phyloP scores from a whole-genome alignment of 1,140 invertebrate species.

The Cydia fagiglandana region DNA sequence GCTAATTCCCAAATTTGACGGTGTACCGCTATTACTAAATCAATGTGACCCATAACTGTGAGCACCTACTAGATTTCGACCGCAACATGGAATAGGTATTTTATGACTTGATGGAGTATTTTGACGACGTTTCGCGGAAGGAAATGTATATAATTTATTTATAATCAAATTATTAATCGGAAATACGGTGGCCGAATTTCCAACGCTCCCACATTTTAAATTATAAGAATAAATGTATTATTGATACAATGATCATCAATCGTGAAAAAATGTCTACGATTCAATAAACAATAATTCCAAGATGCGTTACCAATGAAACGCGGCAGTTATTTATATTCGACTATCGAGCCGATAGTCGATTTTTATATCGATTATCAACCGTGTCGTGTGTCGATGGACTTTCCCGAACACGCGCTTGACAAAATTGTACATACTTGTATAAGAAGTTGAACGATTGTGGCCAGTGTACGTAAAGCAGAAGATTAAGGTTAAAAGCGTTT shows the following conservation, averaged over 20 bases:
- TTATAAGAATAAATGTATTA: background rate
- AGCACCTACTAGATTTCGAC: background rate
- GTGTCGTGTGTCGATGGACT: background rate
- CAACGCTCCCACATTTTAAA: background rate
- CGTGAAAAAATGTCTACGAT: too few relatives aligned
- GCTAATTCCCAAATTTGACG: too few relatives aligned
- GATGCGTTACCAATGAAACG: too few relatives aligned
- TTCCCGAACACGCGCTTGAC: conserved; percentile 1
- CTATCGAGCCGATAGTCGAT: too few relatives aligned
- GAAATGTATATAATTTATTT: conserved; percentile 8
- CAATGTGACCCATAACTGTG: background rate
- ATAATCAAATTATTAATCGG: background rate
- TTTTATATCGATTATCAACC: too few relatives aligned
- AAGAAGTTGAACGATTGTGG: background rate
- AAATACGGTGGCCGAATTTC: background rate
- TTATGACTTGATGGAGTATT: background rate
- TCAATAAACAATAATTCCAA: too few relatives aligned
- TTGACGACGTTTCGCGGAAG: conserved; percentile 1
- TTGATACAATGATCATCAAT: background rate
- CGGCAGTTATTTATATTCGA: too few relatives aligned
- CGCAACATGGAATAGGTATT: background rate
- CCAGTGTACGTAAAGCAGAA: background rate
- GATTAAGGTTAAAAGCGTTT: background rate
- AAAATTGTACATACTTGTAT: background rate
- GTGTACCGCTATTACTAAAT: too few relatives aligned